Evolutionary conservation across 2,113 vertebrate species (phyloP), one percentile per base, ranked within the genome.

Genomic region (Neolamprologus sp.): DNA sequence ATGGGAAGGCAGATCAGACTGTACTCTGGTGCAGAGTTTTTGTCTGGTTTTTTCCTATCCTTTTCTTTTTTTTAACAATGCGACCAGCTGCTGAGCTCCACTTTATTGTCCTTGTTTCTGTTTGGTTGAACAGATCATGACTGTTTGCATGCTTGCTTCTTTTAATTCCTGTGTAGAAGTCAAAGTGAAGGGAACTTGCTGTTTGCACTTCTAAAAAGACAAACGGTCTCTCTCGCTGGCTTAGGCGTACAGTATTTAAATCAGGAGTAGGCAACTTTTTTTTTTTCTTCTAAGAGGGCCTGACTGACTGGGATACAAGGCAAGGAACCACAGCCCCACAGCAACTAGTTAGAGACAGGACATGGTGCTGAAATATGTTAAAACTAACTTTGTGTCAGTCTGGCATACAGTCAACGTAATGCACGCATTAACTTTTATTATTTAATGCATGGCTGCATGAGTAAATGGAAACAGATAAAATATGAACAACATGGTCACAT

Each of bases 161-260:
- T 45, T 33, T 42, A n/a, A 65, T 47, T 85, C 60, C 42, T 85
- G 21, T 81, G 6, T 80, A 26, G 35, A 85, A 26, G 33, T 87
- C 75, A 87, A 35, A 40, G 37, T 2, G 45, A 89, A 58, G 60
- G 9, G 7, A 12, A 85, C 79, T 26, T 51, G 5, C 37, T 80
- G 35, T 73, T 5, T 83, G 33, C 17, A 2, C 40, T 35, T 81
- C 13, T 80, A 55, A 37, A 80, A 35, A 40, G 33, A 23, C 9
- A 57, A 55, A 80, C 2, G 11, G 37, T 8, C 6, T 16, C 28
- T 33, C 23, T 3, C 5, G 5, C 58, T 16, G 13, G 9, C 40
- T 83, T 63, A 84, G 57, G 21, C 3, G 9, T 21, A 53, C 21
- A 7, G 30, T 13, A 35, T 75, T 28, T 45, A 73, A 45, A 45